These are phyloP conservation scores for Xiphophorus birchmanni DNA, from an alignment of 2,797 vertebrate genomes.

Conservation along the genomic window DNA sequence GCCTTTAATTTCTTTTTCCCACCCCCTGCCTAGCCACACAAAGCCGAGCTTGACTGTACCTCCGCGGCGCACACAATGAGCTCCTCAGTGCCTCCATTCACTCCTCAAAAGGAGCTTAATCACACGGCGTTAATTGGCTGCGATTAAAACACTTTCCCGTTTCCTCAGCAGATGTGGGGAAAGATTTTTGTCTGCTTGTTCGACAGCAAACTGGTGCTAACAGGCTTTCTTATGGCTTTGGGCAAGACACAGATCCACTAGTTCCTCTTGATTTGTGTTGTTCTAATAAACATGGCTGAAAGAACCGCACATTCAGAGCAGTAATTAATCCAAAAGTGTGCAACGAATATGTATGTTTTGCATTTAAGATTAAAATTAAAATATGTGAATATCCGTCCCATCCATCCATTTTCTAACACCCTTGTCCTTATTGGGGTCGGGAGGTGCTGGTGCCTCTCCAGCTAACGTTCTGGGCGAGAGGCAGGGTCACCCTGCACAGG, in stretches of 20 bases:
- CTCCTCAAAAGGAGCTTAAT: conserved; percentile 63
- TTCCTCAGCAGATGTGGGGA: conserved; percentile 56
- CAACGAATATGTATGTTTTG: too few species aligned
- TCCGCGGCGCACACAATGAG: conserved; percentile 43
- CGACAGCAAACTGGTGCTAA: conserved; percentile 23
- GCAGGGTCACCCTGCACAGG: too few species aligned
- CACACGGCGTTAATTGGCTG: conserved; percentile 68
- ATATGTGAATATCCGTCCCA: too few species aligned
- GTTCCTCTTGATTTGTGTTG: conserved; percentile 26
- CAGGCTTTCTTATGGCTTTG: not conserved
- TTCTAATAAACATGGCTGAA: not conserved
- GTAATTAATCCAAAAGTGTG: too few species aligned
- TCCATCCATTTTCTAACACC: too few species aligned
- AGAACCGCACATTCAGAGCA: too few species aligned
- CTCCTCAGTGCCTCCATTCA: conserved; percentile 44
- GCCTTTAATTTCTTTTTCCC: conserved; percentile 27
- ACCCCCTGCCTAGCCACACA: conserved; percentile 51
- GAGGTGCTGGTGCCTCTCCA: too few species aligned
- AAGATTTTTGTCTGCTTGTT: conserved; percentile 36
- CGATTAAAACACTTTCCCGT: conserved; percentile 62
- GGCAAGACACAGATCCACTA: conserved; percentile 8
- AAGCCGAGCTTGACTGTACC: conserved; percentile 59
- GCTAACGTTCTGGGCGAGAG: too few species aligned
- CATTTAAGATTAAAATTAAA: too few species aligned
- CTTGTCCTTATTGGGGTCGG: too few species aligned